Percentiles rank a stretch among this genome's conserved stretches.
Conservation (phyloP, 2,888 invertebrate genomes). For the Microplitis manilae region DNA sequence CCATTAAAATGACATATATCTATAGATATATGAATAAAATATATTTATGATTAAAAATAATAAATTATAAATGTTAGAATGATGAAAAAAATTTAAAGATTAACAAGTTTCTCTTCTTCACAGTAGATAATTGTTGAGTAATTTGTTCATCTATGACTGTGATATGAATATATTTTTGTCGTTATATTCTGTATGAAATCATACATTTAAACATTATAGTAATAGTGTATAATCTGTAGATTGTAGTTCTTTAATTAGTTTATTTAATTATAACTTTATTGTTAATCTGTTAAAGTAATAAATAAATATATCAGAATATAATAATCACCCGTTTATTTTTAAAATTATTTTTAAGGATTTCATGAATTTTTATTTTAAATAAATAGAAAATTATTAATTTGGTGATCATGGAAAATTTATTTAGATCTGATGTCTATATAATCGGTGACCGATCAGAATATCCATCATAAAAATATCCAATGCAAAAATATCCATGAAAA, state of each 20-base stretch:
- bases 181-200: constrained; percentile 53
- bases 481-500: no score
- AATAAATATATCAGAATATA: background rate
- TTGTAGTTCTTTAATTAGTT: background rate
- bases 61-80: background rate
- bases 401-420: no score
- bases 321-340: background rate
- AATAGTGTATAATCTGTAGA: constrained; percentile 20
- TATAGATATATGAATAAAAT: constrained; percentile 23
- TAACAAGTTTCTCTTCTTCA: constrained; percentile 13
- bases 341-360: no score
- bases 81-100: background rate
- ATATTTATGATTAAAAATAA: background rate
- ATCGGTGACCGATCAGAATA: no score
- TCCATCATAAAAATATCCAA: no score
- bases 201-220: background rate
- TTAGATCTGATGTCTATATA: no score
- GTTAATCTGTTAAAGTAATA: background rate
- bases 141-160: constrained; percentile 65
- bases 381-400: no score
- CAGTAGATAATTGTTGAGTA: constrained; percentile 53
- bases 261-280: background rate
- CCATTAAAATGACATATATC: background rate
- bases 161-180: constrained; percentile 67
- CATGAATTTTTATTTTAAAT: no score